Evolutionary conservation across 2,113 vertebrate species (phyloP).

Genomic region (Pygoscelis adeliae): DNA sequence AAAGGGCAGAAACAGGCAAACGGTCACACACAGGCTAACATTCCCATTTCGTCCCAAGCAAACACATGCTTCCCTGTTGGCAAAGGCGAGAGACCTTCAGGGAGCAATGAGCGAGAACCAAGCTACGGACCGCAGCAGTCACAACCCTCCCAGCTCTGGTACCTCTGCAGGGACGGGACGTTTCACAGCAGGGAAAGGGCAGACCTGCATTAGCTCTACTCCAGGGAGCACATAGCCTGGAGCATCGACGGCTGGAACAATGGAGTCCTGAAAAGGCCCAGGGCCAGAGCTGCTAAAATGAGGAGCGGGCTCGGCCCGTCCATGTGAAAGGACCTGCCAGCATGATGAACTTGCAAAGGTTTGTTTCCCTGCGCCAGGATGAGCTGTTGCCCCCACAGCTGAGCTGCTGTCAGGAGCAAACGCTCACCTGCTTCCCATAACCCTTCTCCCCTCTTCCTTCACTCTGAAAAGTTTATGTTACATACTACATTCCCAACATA

Average conservation of each 20-base stretch:
- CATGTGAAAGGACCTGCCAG: accelerated
- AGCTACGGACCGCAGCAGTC: accelerated
- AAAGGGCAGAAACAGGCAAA: neutral
- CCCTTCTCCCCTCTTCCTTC: neutral
- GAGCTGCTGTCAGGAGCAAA: neutral
- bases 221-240: accelerated
- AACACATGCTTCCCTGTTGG: neutral
- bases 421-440: neutral
- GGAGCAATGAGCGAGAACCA: accelerated
- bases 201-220: neutral
- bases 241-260: accelerated
- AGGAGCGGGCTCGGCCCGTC: neutral
- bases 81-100: neutral
- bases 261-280: neutral
- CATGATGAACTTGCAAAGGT: neutral
- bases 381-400: neutral
- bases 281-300: neutral
- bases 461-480: neutral
- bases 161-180: accelerated
- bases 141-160: neutral
- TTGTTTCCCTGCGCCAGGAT: accelerated
- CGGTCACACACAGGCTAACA: neutral
- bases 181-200: neutral
- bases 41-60: neutral
- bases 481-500: neutral